phyloP scores from a whole-genome alignment of 2,113 vertebrate genomes.

The Heliornis fulica region DNA sequence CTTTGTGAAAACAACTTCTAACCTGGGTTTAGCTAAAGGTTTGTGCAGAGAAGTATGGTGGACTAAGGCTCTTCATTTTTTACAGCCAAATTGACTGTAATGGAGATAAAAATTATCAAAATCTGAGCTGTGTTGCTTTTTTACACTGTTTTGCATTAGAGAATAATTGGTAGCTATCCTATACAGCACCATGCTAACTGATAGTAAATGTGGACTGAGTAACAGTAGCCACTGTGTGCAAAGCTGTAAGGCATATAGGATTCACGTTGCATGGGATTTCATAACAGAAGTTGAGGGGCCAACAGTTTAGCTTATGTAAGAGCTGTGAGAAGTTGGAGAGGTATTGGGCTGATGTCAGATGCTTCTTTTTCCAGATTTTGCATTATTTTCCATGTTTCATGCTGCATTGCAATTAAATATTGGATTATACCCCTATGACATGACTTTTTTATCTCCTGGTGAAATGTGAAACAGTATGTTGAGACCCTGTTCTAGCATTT shows the following conservation, averaged over 20 bases:
- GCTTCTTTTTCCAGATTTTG: background rate
- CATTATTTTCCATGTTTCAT: background rate
- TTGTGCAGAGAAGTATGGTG: background rate
- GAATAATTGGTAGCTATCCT: background rate
- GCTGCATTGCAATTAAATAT: background rate
- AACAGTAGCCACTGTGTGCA: background rate
- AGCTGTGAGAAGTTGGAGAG: background rate
- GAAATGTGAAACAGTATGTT: background rate
- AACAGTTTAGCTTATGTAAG: background rate
- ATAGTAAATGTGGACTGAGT: background rate
- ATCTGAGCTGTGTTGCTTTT: background rate
- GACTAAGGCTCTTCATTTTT: background rate
- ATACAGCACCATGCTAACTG: background rate
- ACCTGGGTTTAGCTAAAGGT: background rate
- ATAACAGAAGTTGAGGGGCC: background rate
- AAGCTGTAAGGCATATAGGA: accelerated
- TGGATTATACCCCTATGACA: background rate
- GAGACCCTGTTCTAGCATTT: background rate
- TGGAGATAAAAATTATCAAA: background rate
- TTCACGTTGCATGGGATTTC: background rate
- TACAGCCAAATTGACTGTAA: background rate
- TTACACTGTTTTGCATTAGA: background rate
- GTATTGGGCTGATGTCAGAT: background rate
- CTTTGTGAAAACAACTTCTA: background rate
- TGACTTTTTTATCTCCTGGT: background rate